Percentiles rank a stretch among this genome's conserved stretches.
Conservation (phyloP, 2,888 invertebrate genomes). For the Thysanoteuthis rhombus region DNA sequence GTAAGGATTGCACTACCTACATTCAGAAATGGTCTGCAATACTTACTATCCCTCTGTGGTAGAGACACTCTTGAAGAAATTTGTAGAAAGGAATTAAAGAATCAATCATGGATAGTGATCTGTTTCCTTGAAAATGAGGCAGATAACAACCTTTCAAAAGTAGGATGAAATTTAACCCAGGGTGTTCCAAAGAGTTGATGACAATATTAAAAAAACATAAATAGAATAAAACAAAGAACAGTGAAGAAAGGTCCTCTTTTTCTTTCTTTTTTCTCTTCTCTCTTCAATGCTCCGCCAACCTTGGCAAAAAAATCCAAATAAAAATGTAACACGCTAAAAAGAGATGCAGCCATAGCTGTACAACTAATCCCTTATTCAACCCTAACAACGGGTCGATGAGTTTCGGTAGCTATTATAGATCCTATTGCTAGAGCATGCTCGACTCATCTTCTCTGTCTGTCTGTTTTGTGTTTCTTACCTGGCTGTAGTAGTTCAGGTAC, state of each 20-base stretch:
- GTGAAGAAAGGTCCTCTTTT: background rate
- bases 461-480: background rate
- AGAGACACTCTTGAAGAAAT: too few relatives aligned
- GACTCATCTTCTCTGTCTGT: conserved; percentile 12
- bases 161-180: too few relatives aligned
- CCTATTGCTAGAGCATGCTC: background rate
- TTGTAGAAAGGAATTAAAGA: too few relatives aligned
- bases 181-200: too few relatives aligned
- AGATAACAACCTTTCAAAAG: too few relatives aligned
- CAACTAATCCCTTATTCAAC: background rate
- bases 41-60: background rate
- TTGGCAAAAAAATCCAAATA: background rate
- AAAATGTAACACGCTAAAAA: background rate
- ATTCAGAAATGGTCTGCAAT: background rate
- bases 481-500: background rate
- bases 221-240: background rate
- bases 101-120: too few relatives aligned
- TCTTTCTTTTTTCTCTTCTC: background rate
- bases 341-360: background rate
- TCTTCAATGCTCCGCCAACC: background rate
- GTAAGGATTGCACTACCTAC: background rate
- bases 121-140: too few relatives aligned
- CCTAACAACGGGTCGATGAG: background rate
- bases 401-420: background rate
- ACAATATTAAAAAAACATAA: too few relatives aligned